phyloP scores from a whole-genome alignment of 2,888 invertebrate species.

The Mesorhabditis belari region DNA sequence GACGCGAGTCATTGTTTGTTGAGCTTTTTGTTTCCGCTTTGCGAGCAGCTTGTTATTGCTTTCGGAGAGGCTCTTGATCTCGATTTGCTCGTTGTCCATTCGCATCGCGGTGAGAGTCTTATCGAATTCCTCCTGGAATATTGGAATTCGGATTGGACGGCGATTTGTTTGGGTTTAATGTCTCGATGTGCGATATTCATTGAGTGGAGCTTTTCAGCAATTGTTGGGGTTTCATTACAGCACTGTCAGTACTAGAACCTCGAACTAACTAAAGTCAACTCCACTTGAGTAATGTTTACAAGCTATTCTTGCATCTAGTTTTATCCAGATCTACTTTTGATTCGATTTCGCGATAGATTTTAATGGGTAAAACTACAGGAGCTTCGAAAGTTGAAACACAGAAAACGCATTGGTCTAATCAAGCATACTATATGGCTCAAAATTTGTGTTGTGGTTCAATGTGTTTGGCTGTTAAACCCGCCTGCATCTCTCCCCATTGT shows the following conservation, averaged over 20 bases:
- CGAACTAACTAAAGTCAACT: no score
- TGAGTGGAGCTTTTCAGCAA: background rate
- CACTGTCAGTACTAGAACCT: background rate
- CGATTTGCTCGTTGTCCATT: slow-evolving; percentile 87
- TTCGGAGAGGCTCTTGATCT: slow-evolving; percentile 83
- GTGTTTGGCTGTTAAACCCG: slow-evolving; percentile 10
- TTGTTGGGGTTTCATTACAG: background rate
- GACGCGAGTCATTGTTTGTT: no score
- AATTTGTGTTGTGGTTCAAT: background rate
- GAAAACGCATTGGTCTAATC: background rate
- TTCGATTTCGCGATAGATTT: no score
- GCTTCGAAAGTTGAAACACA: no score
- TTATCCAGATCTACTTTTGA: no score
- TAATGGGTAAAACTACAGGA: no score
- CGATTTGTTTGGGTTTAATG: background rate
- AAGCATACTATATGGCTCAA: background rate
- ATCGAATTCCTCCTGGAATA: slow-evolving; percentile 81
- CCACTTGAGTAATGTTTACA: no score
- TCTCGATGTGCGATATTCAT: background rate
- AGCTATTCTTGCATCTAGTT: no score
- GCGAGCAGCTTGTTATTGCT: slow-evolving; percentile 80
- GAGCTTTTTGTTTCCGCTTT: slow-evolving; percentile 28
- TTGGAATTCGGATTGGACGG: background rate
- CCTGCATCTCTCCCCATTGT: slow-evolving; percentile 88
- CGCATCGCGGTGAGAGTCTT: slow-evolving; percentile 93